These are phyloP conservation scores for Erpetoichthys calabaricus DNA, from an alignment of 2,797 vertebrate genomes.

Conservation along the genomic window DNA sequence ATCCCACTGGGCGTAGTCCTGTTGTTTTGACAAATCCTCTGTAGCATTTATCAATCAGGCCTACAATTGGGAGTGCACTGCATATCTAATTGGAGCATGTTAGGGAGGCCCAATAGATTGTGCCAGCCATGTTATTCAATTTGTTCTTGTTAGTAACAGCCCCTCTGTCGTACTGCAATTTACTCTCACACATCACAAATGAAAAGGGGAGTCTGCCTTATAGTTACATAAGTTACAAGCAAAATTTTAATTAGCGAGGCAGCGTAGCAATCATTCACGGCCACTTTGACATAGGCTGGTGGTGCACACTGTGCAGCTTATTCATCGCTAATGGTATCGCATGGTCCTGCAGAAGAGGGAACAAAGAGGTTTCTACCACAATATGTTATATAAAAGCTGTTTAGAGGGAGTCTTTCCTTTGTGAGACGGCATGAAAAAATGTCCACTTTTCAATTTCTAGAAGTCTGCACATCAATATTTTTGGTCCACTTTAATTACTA, in stretches of 20 bases:
- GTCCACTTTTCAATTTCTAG: too few relatives aligned
- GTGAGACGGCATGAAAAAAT: too few relatives aligned
- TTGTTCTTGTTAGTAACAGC: conserved; percentile 63
- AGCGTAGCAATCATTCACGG: conserved; percentile 83
- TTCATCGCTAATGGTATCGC: conserved; percentile 49
- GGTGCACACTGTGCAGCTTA: conserved; percentile 47
- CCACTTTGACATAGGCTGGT: conserved; percentile 61
- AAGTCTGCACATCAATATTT: too few relatives aligned
- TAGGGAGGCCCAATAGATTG: conserved; percentile 50
- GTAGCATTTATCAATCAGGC: conserved; percentile 88
- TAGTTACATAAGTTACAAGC: conserved; percentile 94
- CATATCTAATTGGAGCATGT: conserved; percentile 60
- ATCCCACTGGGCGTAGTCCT: conserved; percentile 74
- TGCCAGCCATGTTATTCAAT: conserved; percentile 66
- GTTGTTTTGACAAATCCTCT: conserved; percentile 89
- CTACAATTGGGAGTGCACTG: conserved; percentile 56
- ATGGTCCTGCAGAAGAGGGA: conserved; percentile 29
- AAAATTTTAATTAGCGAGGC: conserved; percentile 98
- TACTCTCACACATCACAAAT: conserved; percentile 60
- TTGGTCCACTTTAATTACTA: too few relatives aligned
- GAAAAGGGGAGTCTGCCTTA: conserved; percentile 35
- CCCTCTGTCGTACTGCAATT: conserved; percentile 60
- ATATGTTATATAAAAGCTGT: too few relatives aligned
- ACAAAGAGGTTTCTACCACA: neutral
- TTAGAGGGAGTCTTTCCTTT: too few relatives aligned